Conservation (phyloP, 2,113 vertebrate species). For the Cyprinodon variegatus region DNA sequence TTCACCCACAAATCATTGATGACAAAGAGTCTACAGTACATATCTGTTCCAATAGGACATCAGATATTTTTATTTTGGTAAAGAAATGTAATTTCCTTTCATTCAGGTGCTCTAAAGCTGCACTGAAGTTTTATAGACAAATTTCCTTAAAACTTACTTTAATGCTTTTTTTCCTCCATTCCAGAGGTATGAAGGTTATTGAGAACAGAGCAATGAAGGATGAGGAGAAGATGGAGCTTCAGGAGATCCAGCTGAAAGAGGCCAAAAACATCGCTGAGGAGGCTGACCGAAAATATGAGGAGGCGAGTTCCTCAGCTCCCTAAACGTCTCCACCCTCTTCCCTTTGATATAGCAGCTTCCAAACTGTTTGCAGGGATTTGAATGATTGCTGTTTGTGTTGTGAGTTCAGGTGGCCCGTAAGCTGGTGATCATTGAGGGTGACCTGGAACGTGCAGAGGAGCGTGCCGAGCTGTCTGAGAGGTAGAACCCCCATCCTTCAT, state of each 20-base stretch:
- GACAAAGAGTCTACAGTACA: no score
- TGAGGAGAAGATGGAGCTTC: conserved; percentile 98
- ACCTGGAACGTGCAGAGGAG: conserved; percentile 97
- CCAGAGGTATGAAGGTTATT: conserved; percentile 99
- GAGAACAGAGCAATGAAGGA: conserved; percentile 98
- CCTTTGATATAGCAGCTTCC: neutral
- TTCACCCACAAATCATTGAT: no score
- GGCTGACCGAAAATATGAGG: conserved; percentile 98
- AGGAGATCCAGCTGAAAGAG: conserved; percentile 98
- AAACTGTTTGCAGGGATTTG: neutral
- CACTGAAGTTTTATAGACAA: no score
- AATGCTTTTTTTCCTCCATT: conserved; percentile 9
- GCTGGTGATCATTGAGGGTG: conserved; percentile 98
- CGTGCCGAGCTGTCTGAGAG: conserved; percentile 95
- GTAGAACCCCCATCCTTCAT: conserved; percentile 74
- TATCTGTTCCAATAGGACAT: no score
- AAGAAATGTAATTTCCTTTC: no score
- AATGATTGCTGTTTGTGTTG: conserved; percentile 20
- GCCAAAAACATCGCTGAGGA: conserved; percentile 99
- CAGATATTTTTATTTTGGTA: no score
- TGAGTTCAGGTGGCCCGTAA: conserved; percentile 93
- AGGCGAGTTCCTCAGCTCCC: conserved; percentile 81
- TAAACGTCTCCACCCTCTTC: neutral
- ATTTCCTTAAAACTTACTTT: no score
- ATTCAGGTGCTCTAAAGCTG: no score